Conservation (phyloP, 2,797 vertebrate genomes). For the Enoplosus armatus region DNA sequence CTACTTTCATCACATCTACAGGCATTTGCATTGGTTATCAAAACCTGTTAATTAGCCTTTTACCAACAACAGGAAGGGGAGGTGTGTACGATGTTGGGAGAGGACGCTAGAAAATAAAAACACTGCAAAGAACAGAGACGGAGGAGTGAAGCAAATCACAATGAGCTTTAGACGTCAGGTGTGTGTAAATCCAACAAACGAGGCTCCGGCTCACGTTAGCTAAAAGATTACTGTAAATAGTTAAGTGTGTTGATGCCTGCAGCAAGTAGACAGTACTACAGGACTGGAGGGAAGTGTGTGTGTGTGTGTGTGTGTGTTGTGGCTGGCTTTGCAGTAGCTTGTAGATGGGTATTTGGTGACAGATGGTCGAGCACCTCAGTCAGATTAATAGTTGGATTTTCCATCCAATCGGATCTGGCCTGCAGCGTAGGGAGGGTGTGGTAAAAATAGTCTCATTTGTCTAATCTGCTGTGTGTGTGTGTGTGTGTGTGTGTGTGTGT, state of each 20-base stretch:
- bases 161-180: slow-evolving; percentile 13
- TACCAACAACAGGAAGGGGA: slow-evolving; percentile 7
- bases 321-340: slow-evolving; percentile 57
- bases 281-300: slow-evolving; percentile 23
- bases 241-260: slow-evolving; percentile 56
- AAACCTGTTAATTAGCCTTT: slow-evolving; percentile 58
- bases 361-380: slow-evolving; percentile 85
- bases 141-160: slow-evolving; percentile 18
- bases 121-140: neutral
- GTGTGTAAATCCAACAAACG: slow-evolving; percentile 50
- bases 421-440: slow-evolving; percentile 70
- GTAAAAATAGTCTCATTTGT: slow-evolving; percentile 84
- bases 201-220: slow-evolving; percentile 11
- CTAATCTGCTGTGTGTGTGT: slow-evolving; percentile 76
- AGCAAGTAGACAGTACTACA: slow-evolving; percentile 44
- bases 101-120: slow-evolving; percentile 8
- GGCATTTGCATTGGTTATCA: slow-evolving; percentile 54
- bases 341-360: slow-evolving; percentile 73
- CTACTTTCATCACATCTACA: slow-evolving; percentile 21
- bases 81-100: slow-evolving; percentile 6
- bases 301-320: slow-evolving; percentile 54
- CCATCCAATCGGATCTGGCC: slow-evolving; percentile 83
- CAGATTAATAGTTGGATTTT: slow-evolving; percentile 87
- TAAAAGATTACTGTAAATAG: slow-evolving; percentile 65
- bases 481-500: slow-evolving; percentile 32